Evolutionary conservation across 92 coral and sea anemone species (phyloP).

Genomic region (Phenganax marumi): DNA sequence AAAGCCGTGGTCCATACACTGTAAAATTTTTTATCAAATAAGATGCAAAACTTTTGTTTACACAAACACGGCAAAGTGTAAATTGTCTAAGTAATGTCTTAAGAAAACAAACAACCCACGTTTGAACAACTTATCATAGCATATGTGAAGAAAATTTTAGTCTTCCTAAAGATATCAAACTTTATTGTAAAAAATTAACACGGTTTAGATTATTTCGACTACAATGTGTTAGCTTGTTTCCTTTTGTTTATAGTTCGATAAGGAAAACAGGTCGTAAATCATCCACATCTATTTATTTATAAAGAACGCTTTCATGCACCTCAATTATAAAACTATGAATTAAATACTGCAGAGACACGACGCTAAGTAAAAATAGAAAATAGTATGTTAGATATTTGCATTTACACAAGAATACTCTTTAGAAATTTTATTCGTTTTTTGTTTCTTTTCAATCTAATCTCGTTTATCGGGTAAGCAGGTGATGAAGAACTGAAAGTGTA

Average conservation of each 20-base stretch:
- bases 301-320: conserved; percentile 21
- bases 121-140: not conserved
- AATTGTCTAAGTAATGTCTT: not conserved
- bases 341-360: not conserved
- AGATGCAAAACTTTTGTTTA: too few species aligned
- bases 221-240: conserved; percentile 20
- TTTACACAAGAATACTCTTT: conserved; percentile 10
- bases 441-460: conserved; percentile 26
- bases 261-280: conserved; percentile 40
- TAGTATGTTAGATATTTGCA: not conserved
- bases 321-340: conserved; percentile 9
- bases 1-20: too few species aligned
- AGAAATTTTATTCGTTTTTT: conserved; percentile 24
- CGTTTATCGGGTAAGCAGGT: conserved; percentile 36
- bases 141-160: not conserved
- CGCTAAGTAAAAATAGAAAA: not conserved
- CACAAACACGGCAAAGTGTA: not conserved
- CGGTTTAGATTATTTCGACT: not conserved
- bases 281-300: conserved; percentile 1
- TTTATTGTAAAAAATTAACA: conserved; percentile 26
- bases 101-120: not conserved
- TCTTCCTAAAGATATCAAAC: conserved; percentile 15
- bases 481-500: conserved; percentile 2
- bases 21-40: too few species aligned
- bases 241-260: conserved; percentile 37